Percentiles rank a stretch among this genome's conserved stretches.
These are phyloP conservation scores for Pseudorectes ferrugineus DNA, from an alignment of 2,113 vertebrate genomes.

Conservation along the genomic window DNA sequence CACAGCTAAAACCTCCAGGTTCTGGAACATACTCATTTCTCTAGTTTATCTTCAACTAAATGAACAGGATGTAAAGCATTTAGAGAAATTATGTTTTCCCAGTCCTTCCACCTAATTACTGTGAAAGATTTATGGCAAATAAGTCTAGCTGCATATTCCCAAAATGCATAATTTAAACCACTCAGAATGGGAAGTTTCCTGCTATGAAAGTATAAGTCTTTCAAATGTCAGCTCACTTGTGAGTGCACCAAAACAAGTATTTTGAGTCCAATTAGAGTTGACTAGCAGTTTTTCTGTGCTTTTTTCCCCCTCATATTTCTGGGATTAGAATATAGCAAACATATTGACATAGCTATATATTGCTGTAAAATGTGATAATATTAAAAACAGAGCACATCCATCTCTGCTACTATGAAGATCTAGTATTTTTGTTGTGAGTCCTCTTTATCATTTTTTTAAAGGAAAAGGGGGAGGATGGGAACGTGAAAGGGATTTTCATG, in stretches of 20 bases:
- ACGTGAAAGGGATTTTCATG: not conserved
- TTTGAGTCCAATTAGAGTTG: not conserved
- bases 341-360: not conserved
- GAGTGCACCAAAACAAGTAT: not conserved
- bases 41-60: constrained; percentile 2
- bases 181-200: not conserved
- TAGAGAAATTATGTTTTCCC: not conserved
- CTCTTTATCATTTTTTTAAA: not conserved
- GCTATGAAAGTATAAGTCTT: not conserved
- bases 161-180: not conserved
- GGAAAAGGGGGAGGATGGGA: not conserved
- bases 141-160: not conserved
- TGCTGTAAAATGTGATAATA: not conserved
- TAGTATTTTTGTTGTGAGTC: not conserved
- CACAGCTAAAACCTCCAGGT: constrained; percentile 3
- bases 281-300: not conserved
- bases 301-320: not conserved
- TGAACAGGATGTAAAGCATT: not conserved
- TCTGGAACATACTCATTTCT: not conserved
- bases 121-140: not conserved
- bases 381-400: not conserved
- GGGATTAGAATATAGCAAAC: not conserved
- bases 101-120: not conserved
- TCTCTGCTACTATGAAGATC: not conserved
- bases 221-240: not conserved